These are phyloP conservation scores for Melanotaenia parkinsoni DNA, from an alignment of 2,797 vertebrate genomes.

Conservation along the genomic window DNA sequence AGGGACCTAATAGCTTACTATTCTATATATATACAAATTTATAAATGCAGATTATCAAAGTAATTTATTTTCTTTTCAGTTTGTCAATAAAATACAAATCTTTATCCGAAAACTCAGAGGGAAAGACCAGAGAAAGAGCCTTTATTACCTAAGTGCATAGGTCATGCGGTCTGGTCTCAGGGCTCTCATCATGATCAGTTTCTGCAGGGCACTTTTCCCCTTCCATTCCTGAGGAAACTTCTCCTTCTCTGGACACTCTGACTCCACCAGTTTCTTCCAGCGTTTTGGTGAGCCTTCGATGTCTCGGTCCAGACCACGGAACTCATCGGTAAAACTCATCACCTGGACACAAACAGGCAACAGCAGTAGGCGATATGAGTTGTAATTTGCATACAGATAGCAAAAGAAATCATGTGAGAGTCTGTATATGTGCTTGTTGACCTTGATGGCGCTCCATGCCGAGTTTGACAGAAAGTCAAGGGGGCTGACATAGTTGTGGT, in stretches of 20 bases:
- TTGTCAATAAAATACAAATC: background rate
- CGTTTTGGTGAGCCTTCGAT: conserved; percentile 84
- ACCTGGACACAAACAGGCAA: conserved; percentile 52
- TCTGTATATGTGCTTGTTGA: conserved; percentile 28
- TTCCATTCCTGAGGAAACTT: conserved; percentile 85
- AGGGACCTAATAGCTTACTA: background rate
- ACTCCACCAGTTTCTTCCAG: conserved; percentile 83
- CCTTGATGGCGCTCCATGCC: conserved; percentile 85
- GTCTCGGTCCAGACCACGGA: conserved; percentile 79
- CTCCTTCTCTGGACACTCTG: conserved; percentile 85
- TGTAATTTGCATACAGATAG: background rate
- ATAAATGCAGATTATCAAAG: background rate
- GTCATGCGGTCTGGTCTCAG: conserved; percentile 83
- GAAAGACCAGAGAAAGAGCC: background rate
- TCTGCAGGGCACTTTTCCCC: conserved; percentile 83
- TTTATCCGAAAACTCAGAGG: background rate
- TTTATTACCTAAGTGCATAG: conserved; percentile 81
- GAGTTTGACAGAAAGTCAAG: conserved; percentile 85
- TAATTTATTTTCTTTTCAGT: background rate
- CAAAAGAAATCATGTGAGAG: background rate
- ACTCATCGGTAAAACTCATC: conserved; percentile 85
- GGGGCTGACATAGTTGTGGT: conserved; percentile 82
- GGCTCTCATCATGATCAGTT: conserved; percentile 84
- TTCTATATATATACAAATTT: background rate
- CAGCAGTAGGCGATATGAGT: background rate